Evolutionary conservation across 2,888 invertebrate species (phyloP).

Genomic region (Atrina japonica): DNA sequence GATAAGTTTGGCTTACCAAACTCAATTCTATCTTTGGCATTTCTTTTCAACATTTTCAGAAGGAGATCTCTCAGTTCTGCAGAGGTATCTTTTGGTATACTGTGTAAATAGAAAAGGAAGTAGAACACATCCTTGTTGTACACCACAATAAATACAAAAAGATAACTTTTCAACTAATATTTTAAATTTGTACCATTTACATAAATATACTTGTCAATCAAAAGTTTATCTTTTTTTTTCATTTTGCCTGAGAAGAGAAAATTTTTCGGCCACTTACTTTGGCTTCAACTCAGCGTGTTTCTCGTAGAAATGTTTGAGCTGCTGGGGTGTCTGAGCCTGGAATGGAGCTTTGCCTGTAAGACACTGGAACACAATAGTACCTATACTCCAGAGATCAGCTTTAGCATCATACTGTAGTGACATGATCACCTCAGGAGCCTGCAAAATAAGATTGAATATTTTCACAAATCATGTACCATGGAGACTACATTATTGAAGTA

Average conservation of each 20-base stretch:
- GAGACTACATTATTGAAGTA: not conserved
- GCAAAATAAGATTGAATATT: conserved; percentile 26
- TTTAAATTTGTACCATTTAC: no score
- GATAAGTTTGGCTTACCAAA: conserved; percentile 84
- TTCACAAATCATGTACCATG: not conserved
- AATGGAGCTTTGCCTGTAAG: conserved; percentile 99
- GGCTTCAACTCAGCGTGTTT: conserved; percentile 86
- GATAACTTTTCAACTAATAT: no score
- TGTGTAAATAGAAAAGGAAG: conserved; percentile 80
- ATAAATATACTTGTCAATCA: no score
- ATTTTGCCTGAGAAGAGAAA: no score
- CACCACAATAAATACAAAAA: no score
- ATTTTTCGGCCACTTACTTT: conserved; percentile 74
- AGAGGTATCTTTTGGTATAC: conserved; percentile 96
- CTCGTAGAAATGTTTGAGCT: conserved; percentile 97
- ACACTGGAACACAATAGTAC: conserved; percentile 99
- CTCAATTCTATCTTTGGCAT: conserved; percentile 96
- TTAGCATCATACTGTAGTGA: conserved; percentile 99
- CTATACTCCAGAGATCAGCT: conserved; percentile 99
- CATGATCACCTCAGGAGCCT: conserved; percentile 99
- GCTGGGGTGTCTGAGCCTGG: conserved; percentile 98
- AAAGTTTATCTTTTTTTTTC: no score
- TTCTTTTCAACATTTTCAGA: conserved; percentile 89
- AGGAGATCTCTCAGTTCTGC: conserved; percentile 93
- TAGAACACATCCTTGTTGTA: not conserved